These are phyloP conservation scores for Dendrophyllia cribrosa DNA, from an alignment of 64 coral and sea anemone genomes.

Conservation along the genomic window DNA sequence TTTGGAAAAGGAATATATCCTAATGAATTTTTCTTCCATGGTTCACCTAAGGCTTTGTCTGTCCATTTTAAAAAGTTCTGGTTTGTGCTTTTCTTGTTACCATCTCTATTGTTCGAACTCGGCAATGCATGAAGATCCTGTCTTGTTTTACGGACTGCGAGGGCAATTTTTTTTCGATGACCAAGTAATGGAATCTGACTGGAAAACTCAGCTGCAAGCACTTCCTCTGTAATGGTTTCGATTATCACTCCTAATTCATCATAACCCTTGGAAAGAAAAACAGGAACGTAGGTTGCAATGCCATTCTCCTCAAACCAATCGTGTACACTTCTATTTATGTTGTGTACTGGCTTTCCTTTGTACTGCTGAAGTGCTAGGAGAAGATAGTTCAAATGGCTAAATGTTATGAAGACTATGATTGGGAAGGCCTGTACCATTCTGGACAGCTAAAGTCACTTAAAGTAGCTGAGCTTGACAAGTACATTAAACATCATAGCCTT, in stretches of 20 bases:
- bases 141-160: conserved; percentile 31
- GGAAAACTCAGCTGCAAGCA: conserved; percentile 6
- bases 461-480: too few relatives aligned
- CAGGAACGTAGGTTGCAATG: conserved; percentile 34
- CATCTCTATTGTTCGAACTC: not conserved
- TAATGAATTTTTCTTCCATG: too few relatives aligned
- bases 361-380: conserved; percentile 20
- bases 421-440: too few relatives aligned
- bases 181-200: conserved; percentile 13
- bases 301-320: conserved; percentile 43
- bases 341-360: too few relatives aligned
- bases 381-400: too few relatives aligned
- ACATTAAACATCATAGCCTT: too few relatives aligned
- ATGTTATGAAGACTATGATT: too few relatives aligned
- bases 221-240: conserved; percentile 7
- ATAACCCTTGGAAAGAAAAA: not conserved
- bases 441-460: too few relatives aligned
- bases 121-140: not conserved
- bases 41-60: conserved; percentile 19
- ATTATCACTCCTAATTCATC: not conserved
- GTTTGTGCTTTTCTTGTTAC: not conserved
- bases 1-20: too few relatives aligned
- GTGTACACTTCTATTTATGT: too few relatives aligned
- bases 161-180: conserved; percentile 22
- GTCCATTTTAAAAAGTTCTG: conserved; percentile 32